Conservation (phyloP, 2,113 vertebrate genomes). For the Notothenia rossii region DNA sequence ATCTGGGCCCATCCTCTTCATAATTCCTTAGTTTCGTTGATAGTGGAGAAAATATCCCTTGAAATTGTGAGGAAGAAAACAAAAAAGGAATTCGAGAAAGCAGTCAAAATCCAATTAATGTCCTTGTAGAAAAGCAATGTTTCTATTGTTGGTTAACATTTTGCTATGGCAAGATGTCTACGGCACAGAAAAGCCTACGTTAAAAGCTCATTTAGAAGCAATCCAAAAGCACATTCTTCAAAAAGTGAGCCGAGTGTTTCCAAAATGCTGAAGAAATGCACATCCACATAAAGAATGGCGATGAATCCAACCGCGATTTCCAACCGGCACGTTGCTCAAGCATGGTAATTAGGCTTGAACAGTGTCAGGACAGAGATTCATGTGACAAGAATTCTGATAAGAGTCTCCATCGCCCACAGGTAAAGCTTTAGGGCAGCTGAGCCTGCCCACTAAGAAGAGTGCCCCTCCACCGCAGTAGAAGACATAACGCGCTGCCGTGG, state of each 20-base stretch:
- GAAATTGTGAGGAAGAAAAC: slow-evolving; percentile 25
- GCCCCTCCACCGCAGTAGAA: slow-evolving; percentile 74
- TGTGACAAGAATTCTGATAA: slow-evolving; percentile 81
- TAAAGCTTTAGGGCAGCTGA: slow-evolving; percentile 80
- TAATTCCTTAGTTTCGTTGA: slow-evolving; percentile 63
- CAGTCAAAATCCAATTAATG: slow-evolving; percentile 54
- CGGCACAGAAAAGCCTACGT: slow-evolving; percentile 18
- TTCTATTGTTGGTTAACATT: slow-evolving; percentile 50
- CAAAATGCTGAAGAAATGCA: slow-evolving; percentile 43
- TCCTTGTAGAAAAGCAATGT: slow-evolving; percentile 3
- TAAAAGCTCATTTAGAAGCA: slow-evolving; percentile 45
- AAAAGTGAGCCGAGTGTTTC: slow-evolving; percentile 62
- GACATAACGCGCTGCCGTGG: slow-evolving; percentile 69
- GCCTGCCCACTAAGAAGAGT: slow-evolving; percentile 77
- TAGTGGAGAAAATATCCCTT: slow-evolving; percentile 48
- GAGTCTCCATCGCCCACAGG: slow-evolving; percentile 83
- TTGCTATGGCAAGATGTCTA: slow-evolving; percentile 45
- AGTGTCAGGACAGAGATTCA: slow-evolving; percentile 69
- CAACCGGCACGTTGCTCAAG: slow-evolving; percentile 47
- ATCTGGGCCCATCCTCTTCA: slow-evolving; percentile 66
- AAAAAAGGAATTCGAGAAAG: slow-evolving; percentile 25
- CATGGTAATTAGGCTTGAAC: slow-evolving; percentile 59
- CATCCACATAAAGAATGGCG: slow-evolving; percentile 65
- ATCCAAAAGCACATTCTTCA: slow-evolving; percentile 54
- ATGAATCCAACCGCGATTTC: slow-evolving; percentile 56